Conservation (phyloP, 2,113 vertebrate genomes). For the Rallus limicola region DNA sequence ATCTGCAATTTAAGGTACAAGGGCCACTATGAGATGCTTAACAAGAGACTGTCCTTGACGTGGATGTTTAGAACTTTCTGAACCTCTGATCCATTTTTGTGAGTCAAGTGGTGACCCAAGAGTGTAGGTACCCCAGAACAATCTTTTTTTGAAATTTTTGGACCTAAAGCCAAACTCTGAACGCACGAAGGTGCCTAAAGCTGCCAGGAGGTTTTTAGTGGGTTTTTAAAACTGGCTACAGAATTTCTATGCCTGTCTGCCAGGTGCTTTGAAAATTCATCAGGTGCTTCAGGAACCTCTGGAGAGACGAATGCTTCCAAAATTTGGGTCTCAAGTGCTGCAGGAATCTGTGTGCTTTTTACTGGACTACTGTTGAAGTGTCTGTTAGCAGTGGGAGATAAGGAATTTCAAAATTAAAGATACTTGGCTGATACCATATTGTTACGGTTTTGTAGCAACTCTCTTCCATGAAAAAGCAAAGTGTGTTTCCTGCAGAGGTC, state of each 20-base stretch:
- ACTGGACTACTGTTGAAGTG: neutral
- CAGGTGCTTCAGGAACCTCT: neutral
- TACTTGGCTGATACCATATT: neutral
- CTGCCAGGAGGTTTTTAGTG: neutral
- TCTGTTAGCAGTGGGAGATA: neutral
- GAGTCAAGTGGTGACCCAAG: neutral
- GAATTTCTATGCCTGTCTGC: neutral
- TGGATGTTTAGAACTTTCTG: neutral
- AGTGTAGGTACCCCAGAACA: neutral
- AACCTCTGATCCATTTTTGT: neutral
- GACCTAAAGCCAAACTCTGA: neutral
- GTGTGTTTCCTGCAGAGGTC: neutral
- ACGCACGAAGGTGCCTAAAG: neutral
- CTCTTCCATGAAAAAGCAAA: neutral
- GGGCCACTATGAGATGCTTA: neutral
- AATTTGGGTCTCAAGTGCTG: neutral
- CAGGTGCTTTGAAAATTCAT: neutral
- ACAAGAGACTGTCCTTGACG: neutral
- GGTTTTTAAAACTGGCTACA: neutral
- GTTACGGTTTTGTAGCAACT: constrained; percentile 24
- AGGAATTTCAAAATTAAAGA: neutral
- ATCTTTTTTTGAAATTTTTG: neutral
- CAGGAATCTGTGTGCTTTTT: neutral
- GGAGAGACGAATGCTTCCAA: neutral
- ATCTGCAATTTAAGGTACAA: neutral